phyloP scores from a whole-genome alignment of 2,797 vertebrate species.

The Discoglossus pictus region DNA sequence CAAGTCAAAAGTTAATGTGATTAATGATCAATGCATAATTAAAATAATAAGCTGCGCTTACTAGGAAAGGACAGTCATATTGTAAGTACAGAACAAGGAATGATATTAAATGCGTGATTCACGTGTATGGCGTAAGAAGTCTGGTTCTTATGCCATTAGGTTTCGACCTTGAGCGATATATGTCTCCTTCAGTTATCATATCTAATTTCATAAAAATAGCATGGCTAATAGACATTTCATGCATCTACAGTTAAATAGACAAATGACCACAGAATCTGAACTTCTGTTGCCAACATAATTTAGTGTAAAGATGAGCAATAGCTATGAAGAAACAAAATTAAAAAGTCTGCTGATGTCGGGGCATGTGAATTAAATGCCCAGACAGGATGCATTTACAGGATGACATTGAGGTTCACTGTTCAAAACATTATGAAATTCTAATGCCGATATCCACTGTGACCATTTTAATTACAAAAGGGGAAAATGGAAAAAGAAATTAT shows the following conservation, averaged over 20 bases:
- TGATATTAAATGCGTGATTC: too few relatives aligned
- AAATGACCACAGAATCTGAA: slow-evolving; percentile 39
- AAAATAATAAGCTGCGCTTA: too few relatives aligned
- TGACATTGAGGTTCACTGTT: slow-evolving; percentile 31
- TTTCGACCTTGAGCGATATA: slow-evolving; percentile 34
- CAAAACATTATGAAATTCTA: slow-evolving; percentile 8
- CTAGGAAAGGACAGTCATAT: too few relatives aligned
- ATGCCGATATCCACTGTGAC: slow-evolving; percentile 25
- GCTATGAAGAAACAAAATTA: slow-evolving; percentile 36
- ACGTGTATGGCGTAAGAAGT: too few relatives aligned
- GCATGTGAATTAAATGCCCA: slow-evolving; percentile 27
- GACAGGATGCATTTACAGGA: slow-evolving; percentile 30
- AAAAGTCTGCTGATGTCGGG: slow-evolving; percentile 22
- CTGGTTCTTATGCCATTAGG: slow-evolving; percentile 26
- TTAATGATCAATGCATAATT: too few relatives aligned
- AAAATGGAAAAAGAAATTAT: slow-evolving; percentile 52
- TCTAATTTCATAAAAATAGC: slow-evolving; percentile 34
- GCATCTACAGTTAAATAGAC: slow-evolving; percentile 44
- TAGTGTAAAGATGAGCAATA: slow-evolving; percentile 46
- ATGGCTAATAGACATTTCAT: slow-evolving; percentile 49
- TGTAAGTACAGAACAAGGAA: too few relatives aligned
- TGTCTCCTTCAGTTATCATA: slow-evolving; percentile 27
- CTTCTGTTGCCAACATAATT: slow-evolving; percentile 44
- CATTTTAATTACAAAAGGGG: slow-evolving; percentile 29
- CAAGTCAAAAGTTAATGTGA: too few relatives aligned